phyloP scores from a whole-genome alignment of 2,113 vertebrate genomes.

The Mirounga angustirostris region DNA sequence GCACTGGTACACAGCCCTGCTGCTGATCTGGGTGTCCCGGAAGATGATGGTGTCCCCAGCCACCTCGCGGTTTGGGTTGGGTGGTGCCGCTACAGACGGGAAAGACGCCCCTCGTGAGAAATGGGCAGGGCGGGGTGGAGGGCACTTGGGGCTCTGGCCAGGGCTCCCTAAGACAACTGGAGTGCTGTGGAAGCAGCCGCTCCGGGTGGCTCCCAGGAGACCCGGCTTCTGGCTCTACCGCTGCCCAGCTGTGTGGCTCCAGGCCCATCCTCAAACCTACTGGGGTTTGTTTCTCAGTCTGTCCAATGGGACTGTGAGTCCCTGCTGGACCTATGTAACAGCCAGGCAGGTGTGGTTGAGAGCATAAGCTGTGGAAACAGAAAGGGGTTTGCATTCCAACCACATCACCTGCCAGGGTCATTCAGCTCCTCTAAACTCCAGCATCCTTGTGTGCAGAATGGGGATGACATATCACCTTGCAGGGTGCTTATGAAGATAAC shows the following conservation, averaged over 20 bases:
- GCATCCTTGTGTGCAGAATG: neutral
- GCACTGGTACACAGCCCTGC: conserved; percentile 97
- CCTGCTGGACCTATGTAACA: neutral
- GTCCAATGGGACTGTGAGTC: neutral
- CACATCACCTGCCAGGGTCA: rapidly evolving
- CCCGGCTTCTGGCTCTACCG: neutral
- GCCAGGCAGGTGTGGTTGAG: neutral
- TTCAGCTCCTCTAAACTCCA: neutral
- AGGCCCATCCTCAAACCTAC: neutral
- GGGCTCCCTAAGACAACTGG: neutral
- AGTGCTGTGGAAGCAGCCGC: neutral
- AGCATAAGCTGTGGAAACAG: neutral
- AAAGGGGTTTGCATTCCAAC: neutral
- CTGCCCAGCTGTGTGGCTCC: rapidly evolving
- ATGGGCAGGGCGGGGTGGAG: rapidly evolving
- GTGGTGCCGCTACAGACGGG: conserved; percentile 85
- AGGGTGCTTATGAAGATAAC: neutral
- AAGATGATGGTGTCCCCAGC: conserved; percentile 96
- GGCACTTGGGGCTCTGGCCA: neutral
- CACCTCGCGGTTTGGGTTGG: conserved; percentile 91
- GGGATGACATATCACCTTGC: rapidly evolving
- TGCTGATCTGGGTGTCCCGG: conserved; percentile 95
- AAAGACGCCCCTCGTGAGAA: neutral
- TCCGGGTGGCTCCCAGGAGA: neutral
- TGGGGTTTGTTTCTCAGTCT: neutral